These are phyloP conservation scores for Nasua narica DNA, from an alignment of 2,797 vertebrate genomes.

Conservation along the genomic window DNA sequence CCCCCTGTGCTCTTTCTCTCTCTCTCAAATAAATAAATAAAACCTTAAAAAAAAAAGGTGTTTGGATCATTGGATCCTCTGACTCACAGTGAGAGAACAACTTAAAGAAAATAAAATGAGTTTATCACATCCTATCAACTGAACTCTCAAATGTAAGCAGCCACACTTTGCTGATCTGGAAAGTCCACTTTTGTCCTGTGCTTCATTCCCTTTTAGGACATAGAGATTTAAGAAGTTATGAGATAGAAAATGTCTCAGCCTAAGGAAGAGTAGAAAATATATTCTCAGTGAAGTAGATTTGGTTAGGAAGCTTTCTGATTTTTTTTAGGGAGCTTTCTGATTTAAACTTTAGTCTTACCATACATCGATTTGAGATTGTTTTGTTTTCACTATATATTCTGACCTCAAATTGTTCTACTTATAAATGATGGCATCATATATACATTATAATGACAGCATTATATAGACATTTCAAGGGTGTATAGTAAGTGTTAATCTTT, in stretches of 20 bases:
- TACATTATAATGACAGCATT: not conserved
- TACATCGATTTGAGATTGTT: not conserved
- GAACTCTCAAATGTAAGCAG: not conserved
- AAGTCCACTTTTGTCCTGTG: not conserved
- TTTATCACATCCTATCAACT: not conserved
- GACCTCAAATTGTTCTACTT: not conserved
- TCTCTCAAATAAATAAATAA: not conserved
- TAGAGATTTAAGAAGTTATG: not conserved
- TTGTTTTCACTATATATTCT: slow-evolving; percentile 4
- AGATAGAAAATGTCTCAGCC: not conserved
- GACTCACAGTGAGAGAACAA: slow-evolving; percentile 1
- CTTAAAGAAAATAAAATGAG: not conserved
- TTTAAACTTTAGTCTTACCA: not conserved
- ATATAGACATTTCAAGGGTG: not conserved
- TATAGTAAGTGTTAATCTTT: not conserved
- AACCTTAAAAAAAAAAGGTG: not conserved
- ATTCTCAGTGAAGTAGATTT: not conserved
- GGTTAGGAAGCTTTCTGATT: slow-evolving; percentile 8
- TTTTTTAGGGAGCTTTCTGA: slow-evolving; percentile 10
- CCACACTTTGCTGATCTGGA: not conserved
- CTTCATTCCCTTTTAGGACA: not conserved
- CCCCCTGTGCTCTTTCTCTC: not conserved
- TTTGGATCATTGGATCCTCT: not conserved
- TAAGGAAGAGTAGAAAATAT: not conserved
- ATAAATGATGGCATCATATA: not conserved